phyloP scores from a whole-genome alignment of 2,888 invertebrate species.

The Emmelina monodactyla region DNA sequence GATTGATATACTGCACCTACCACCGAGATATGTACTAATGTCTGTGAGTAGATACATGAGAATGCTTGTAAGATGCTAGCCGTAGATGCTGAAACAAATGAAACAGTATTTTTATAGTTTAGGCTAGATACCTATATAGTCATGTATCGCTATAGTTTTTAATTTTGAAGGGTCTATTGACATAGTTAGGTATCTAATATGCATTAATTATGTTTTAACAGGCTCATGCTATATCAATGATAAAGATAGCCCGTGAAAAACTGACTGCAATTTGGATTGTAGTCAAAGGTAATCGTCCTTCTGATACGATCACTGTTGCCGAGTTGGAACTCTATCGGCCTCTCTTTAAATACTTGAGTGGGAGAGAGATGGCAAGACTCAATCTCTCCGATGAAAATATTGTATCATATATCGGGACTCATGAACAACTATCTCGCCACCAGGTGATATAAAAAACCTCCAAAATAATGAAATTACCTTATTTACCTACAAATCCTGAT shows the following conservation, averaged over 20 bases:
- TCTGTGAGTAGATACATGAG: slow-evolving; percentile 28
- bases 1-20: slow-evolving; percentile 31
- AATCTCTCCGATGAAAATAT: slow-evolving; percentile 38
- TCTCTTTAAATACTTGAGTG: slow-evolving; percentile 44
- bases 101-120: too few species aligned
- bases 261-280: slow-evolving; percentile 38
- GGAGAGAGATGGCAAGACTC: slow-evolving; percentile 41
- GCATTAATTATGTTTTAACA: slow-evolving; percentile 18
- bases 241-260: slow-evolving; percentile 44
- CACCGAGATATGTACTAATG: slow-evolving; percentile 32
- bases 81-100: too few species aligned
- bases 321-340: slow-evolving; percentile 41
- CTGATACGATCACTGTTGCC: slow-evolving; percentile 22
- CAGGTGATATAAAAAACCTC: slow-evolving; percentile 39
- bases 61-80: background rate
- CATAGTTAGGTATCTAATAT: too few species aligned
- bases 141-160: too few species aligned
- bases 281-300: slow-evolving; percentile 23
- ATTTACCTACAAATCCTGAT: too few species aligned
- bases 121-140: too few species aligned
- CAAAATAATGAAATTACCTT: too few species aligned
- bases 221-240: slow-evolving; percentile 52
- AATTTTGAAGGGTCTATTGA: too few species aligned
- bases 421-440: slow-evolving; percentile 40
- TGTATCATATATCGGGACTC: slow-evolving; percentile 43